Conservation (phyloP, 1,140 invertebrate genomes). For the Lucilia sericata region DNA sequence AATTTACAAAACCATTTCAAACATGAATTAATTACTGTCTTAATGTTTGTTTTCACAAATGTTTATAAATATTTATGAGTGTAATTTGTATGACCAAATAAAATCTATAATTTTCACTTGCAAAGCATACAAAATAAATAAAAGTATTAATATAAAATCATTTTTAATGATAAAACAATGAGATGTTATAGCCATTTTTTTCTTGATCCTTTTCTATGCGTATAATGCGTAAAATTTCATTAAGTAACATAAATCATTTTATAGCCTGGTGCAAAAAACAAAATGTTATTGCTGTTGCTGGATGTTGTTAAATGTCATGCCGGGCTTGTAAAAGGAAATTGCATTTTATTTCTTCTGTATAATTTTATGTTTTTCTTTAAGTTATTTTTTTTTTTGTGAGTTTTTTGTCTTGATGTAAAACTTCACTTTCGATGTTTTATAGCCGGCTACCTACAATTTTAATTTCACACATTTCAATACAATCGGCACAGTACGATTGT, state of each 20-base stretch:
- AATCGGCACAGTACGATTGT: slow-evolving; percentile 24
- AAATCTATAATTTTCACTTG: too few species aligned
- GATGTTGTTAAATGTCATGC: slow-evolving; percentile 32
- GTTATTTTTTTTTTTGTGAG: too few species aligned
- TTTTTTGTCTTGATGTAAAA: neutral
- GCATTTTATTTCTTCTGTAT: slow-evolving; percentile 4
- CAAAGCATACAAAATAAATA: too few species aligned
- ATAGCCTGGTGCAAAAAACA: slow-evolving; percentile 27
- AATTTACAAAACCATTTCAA: too few species aligned
- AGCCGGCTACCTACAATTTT: slow-evolving; percentile 32
- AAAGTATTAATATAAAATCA: too few species aligned
- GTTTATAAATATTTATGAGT: too few species aligned
- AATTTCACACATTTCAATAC: slow-evolving; percentile 39
- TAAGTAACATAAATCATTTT: slow-evolving; percentile 27
- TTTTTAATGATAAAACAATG: too few species aligned
- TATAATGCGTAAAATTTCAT: slow-evolving; percentile 7
- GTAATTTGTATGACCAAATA: too few species aligned
- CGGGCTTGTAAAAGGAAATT: slow-evolving; percentile 39
- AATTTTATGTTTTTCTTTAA: neutral
- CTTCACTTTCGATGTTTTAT: slow-evolving; percentile 23
- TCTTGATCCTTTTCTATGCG: neutral
- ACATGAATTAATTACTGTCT: too few species aligned
- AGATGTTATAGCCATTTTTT: too few species aligned
- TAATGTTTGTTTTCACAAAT: too few species aligned
- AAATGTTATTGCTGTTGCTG: neutral